Percentiles rank a stretch among this genome's conserved stretches.
These are phyloP conservation scores for Xerus rutilus DNA, from an alignment of 2,797 vertebrate species.

Conservation along the genomic window DNA sequence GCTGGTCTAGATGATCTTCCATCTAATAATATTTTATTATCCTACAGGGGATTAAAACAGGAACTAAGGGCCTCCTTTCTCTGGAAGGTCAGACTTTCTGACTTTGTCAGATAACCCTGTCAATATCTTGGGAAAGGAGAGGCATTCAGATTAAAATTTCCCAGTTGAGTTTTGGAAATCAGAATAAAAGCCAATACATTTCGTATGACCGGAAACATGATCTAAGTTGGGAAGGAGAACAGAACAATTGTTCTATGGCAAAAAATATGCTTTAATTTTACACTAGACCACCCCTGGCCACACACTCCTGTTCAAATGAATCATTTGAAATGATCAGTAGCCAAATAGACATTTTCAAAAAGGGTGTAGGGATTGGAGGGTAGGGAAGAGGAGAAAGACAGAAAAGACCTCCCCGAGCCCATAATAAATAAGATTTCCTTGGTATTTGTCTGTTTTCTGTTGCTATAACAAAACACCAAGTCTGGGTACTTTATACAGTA, in stretches of 20 bases:
- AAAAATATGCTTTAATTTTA: neutral
- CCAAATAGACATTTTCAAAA: neutral
- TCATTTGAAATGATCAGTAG: neutral
- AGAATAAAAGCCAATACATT: neutral
- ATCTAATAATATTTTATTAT: conserved; percentile 13
- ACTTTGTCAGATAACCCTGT: neutral
- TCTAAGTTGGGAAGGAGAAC: neutral
- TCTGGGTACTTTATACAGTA: neutral
- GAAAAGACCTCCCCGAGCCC: neutral
- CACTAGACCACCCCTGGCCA: neutral
- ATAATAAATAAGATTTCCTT: neutral
- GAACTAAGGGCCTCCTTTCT: neutral
- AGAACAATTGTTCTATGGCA: neutral
- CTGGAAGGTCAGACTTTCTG: conserved; percentile 16
- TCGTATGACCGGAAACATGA: neutral
- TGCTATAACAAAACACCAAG: neutral
- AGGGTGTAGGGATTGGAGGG: rapidly evolving
- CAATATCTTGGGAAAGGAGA: neutral
- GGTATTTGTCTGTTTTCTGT: neutral
- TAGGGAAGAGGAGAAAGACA: neutral
- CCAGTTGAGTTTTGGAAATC: conserved; percentile 16
- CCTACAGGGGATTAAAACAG: neutral
- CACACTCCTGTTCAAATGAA: neutral
- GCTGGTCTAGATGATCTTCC: neutral
- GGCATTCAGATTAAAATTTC: neutral